Evolutionary conservation across 2,888 invertebrate species (phyloP), one percentile per base, ranked within the genome.

Genomic region (Monochamus alternatus): DNA sequence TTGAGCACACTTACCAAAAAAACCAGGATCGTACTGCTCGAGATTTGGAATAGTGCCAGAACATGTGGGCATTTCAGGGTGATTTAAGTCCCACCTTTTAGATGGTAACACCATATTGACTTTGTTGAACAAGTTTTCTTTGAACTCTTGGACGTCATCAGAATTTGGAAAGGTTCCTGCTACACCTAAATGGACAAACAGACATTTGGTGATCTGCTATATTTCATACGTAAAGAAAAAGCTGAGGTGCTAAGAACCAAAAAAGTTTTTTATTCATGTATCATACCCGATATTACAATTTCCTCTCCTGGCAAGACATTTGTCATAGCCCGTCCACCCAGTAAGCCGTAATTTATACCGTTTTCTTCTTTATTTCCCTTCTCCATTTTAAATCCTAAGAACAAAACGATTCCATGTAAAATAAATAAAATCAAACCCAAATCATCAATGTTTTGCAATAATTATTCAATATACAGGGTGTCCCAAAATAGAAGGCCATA

Each of bases 81-180:
- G 93, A n/a, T 91, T 90, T 43, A 92, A 90, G 75, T 92, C 91
- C 96, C 96, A 97, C 80, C 96, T 91, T 58, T 94, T 91, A 84
- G 95, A 95, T 32, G 93, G 95, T 70, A 96, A 95, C 75, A 97
- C 93, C 91, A 97, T 92, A 85, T 98, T 97, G 81, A 95, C 92
- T 88, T 95, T 95, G 85, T 94, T 93, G 83, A 94, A 92, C 14
- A 97, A 90, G 83, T 94, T 94, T 70, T 93, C 90, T 84, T 91
- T 89, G 62, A 96, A 93, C 81, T 95, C 93, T 66, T 91, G 88
- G 73, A 96, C 91, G 81, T 94, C 94, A 78, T 93, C 92, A 0
- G 95, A 95, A 82, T 95, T 93, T 0, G 97, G 97, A 87, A 95
- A 95, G 84, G 93, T 90, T 0, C 95, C 95, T 0, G 95, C 90